These are phyloP conservation scores for Antennarius maculatus DNA, from an alignment of 2,797 vertebrate species.

Conservation along the genomic window DNA sequence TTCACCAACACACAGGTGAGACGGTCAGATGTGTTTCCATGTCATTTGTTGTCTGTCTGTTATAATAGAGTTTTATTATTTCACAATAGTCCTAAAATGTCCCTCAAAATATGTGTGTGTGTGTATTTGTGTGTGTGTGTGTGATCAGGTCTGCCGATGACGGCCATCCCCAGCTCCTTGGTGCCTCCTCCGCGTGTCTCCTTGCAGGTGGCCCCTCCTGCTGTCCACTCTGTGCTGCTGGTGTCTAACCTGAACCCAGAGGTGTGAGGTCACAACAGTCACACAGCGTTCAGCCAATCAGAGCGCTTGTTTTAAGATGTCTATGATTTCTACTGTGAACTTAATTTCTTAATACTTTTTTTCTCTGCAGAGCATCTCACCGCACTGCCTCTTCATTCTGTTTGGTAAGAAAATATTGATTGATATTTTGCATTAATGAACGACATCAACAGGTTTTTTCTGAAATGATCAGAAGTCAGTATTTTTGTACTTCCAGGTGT, in stretches of 20 bases:
- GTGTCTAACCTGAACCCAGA: conserved; percentile 94
- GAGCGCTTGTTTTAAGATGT: neutral
- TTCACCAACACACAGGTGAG: conserved; percentile 65
- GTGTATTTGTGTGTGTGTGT: conserved; percentile 17
- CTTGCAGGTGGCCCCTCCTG: conserved; percentile 76
- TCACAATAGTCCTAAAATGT: neutral
- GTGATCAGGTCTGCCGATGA: conserved; percentile 59
- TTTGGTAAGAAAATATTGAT: conserved; percentile 52
- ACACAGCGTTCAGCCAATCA: conserved; percentile 16
- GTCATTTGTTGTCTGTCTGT: too few relatives aligned
- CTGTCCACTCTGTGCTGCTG: conserved; percentile 90
- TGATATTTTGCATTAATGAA: too few relatives aligned
- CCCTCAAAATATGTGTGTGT: too few relatives aligned
- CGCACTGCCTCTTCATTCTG: conserved; percentile 68
- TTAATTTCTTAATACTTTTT: conserved; percentile 22
- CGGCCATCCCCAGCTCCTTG: conserved; percentile 83
- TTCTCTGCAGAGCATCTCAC: conserved; percentile 55
- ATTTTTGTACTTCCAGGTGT: conserved; percentile 78
- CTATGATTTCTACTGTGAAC: too few relatives aligned
- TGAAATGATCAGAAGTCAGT: neutral
- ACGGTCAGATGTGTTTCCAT: neutral
- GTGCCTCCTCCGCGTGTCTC: conserved; percentile 83
- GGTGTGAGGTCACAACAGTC: conserved; percentile 76
- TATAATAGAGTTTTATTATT: neutral
- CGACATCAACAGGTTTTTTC: too few relatives aligned